A percentile compares a stretch with the other conserved stretches of the same genome.
Evolutionary conservation across 1,140 invertebrate genomes (phyloP).

Genomic region (Temnothorax longispinosus): DNA sequence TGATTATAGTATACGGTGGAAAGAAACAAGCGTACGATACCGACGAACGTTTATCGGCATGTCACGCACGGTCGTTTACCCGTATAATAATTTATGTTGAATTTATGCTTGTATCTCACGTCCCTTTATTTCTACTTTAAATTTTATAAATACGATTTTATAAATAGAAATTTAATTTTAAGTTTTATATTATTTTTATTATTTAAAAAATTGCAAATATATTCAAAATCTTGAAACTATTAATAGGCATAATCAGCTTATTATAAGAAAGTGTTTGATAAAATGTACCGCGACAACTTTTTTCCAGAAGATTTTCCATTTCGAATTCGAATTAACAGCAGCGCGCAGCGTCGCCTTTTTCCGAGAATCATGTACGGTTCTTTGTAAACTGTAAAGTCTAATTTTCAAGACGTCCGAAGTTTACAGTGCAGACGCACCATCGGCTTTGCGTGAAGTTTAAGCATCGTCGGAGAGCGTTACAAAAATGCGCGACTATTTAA

Average conservation of each 20-base stretch:
- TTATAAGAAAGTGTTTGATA: not conserved
- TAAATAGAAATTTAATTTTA: not conserved
- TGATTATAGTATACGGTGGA: slow-evolving; percentile 22
- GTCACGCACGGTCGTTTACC: slow-evolving; percentile 44
- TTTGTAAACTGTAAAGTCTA: not conserved
- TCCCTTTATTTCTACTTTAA: not conserved
- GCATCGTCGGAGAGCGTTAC: not conserved
- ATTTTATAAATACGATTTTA: not conserved
- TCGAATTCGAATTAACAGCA: not conserved
- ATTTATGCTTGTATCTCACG: too few relatives aligned
- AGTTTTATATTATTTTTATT: not conserved
- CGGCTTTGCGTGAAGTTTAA: slow-evolving; percentile 17
- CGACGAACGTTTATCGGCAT: not conserved
- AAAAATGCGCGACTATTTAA: slow-evolving; percentile 61
- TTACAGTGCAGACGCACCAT: slow-evolving; percentile 9
- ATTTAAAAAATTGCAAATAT: not conserved
- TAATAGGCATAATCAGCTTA: not conserved
- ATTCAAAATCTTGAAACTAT: not conserved
- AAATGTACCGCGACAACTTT: not conserved
- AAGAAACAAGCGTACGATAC: slow-evolving; percentile 31
- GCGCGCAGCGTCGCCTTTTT: not conserved
- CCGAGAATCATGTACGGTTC: not conserved
- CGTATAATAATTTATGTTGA: slow-evolving; percentile 30
- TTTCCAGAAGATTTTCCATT: not conserved
- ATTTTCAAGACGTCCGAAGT: slow-evolving; percentile 38